These are phyloP conservation scores for Chaitophorus viminalis DNA, from an alignment of 2,888 invertebrate species.

Conservation along the genomic window DNA sequence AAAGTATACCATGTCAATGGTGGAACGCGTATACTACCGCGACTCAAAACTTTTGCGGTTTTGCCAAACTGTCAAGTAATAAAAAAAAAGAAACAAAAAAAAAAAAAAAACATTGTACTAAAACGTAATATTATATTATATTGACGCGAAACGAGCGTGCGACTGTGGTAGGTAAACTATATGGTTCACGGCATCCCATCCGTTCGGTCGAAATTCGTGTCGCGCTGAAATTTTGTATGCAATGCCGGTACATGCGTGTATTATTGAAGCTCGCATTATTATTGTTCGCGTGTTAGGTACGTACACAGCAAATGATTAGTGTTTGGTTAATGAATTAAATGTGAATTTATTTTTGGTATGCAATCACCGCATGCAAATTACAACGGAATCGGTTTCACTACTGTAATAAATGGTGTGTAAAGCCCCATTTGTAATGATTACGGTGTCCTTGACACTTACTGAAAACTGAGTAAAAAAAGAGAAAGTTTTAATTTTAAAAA, in stretches of 20 bases:
- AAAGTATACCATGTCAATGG: no score
- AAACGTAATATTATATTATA: no score
- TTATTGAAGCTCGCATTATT: background rate
- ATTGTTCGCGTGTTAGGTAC: background rate
- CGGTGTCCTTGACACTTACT: background rate
- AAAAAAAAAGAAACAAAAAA: no score
- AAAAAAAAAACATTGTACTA: no score
- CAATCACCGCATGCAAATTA: background rate
- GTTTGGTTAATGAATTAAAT: background rate
- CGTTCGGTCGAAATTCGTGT: background rate
- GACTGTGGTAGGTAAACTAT: no score
- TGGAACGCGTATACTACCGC: no score
- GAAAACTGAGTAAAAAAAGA: background rate
- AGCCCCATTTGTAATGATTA: background rate
- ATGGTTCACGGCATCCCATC: no score
- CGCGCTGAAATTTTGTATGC: background rate
- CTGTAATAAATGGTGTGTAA: background rate
- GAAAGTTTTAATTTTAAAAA: constrained; percentile 35
- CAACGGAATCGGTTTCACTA: background rate
- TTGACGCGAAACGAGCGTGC: no score
- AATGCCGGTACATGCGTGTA: background rate
- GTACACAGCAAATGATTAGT: background rate
- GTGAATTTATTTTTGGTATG: background rate
- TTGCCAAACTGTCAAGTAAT: no score
- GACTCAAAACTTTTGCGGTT: no score